These are phyloP conservation scores for Cathartes aura DNA, from an alignment of 2,113 vertebrate species.

Conservation along the genomic window DNA sequence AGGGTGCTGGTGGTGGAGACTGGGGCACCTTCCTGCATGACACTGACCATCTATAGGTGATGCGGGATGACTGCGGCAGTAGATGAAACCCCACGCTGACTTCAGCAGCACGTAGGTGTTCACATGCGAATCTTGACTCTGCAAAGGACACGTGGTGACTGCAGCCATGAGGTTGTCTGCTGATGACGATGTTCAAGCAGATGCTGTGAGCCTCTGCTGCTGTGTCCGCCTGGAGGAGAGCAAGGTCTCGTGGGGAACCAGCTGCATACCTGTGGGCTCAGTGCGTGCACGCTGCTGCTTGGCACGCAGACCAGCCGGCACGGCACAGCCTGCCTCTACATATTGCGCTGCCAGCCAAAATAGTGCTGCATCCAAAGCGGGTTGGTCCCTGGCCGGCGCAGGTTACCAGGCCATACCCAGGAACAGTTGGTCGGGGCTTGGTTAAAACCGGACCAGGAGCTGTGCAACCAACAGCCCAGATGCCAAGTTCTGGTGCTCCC, in stretches of 20 bases:
- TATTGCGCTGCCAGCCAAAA: neutral
- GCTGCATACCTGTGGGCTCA: neutral
- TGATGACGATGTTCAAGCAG: neutral
- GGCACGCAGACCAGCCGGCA: fast-evolving
- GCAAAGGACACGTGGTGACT: neutral
- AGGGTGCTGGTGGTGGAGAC: neutral
- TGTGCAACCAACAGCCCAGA: neutral
- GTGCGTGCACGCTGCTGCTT: neutral
- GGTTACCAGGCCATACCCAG: neutral
- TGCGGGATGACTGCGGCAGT: neutral
- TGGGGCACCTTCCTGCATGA: neutral
- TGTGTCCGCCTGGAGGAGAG: neutral
- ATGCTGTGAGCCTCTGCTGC: neutral
- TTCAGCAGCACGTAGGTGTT: neutral
- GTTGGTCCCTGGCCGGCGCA: fast-evolving
- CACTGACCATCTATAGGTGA: fast-evolving
- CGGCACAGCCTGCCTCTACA: fast-evolving
- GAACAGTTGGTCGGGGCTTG: fast-evolving
- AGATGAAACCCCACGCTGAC: neutral
- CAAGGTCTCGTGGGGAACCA: neutral
- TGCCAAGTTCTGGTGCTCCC: neutral
- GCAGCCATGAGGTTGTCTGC: neutral
- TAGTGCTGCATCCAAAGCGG: neutral
- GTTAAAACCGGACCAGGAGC: neutral
- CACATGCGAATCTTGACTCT: neutral